Evolutionary conservation across 2,113 vertebrate genomes (phyloP).

Genomic region (Cervus canadensis): DNA sequence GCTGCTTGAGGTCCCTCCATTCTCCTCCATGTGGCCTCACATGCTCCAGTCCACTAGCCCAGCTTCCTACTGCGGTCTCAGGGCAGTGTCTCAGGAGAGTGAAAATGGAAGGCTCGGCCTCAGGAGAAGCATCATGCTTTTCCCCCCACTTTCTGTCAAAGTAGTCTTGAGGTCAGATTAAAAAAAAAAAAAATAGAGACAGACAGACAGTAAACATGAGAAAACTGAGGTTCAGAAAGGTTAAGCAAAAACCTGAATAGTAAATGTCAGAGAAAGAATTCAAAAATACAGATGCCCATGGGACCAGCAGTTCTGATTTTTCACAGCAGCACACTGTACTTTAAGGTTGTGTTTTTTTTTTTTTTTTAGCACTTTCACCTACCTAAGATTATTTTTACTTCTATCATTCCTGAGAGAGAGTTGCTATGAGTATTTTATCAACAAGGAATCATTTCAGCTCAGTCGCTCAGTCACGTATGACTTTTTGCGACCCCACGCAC

Average conservation of each 20-base stretch:
- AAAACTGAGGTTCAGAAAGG: neutral
- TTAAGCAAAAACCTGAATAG: neutral
- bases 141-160: neutral
- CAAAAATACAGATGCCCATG: neutral
- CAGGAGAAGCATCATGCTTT: neutral
- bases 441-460: neutral
- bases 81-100: neutral
- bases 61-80: neutral
- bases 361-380: neutral
- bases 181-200: neutral
- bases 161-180: neutral
- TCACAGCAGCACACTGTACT: neutral
- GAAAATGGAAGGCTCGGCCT: neutral
- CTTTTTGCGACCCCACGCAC: rapidly evolving
- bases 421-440: neutral
- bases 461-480: neutral
- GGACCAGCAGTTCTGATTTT: neutral
- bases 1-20: neutral
- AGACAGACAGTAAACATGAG: neutral
- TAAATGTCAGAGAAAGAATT: neutral
- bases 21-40: too few relatives aligned
- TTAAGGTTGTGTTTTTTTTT: neutral
- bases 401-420: neutral
- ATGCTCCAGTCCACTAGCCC: neutral
- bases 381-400: neutral